These are phyloP conservation scores for Eulimnadia texana DNA, from an alignment of 1,140 invertebrate genomes.

Conservation along the genomic window DNA sequence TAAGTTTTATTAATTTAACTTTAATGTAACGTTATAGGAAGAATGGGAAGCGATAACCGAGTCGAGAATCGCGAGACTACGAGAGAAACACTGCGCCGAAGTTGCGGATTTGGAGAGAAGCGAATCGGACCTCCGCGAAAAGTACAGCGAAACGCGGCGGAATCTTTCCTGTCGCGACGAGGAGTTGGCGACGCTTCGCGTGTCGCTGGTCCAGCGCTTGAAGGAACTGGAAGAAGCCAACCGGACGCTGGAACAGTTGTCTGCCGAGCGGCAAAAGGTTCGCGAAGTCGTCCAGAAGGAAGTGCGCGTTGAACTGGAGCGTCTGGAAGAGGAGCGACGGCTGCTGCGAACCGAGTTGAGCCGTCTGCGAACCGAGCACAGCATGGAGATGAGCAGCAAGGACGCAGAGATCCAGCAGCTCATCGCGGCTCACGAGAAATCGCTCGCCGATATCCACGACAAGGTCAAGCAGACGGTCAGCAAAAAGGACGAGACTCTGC, in stretches of 20 bases:
- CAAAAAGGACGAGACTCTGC: conserved; percentile 56
- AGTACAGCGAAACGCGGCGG: conserved; percentile 6
- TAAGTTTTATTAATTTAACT: no score
- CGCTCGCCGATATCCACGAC: conserved; percentile 16
- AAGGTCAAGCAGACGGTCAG: conserved; percentile 52
- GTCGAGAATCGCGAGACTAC: neutral
- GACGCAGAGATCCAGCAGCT: conserved; percentile 16
- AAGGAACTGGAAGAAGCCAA: conserved; percentile 10
- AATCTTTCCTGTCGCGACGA: conserved; percentile 7
- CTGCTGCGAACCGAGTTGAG: conserved; percentile 17
- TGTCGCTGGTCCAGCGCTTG: conserved; percentile 10
- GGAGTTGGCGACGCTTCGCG: conserved; percentile 6
- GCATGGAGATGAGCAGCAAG: conserved; percentile 21
- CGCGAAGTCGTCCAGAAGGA: conserved; percentile 22
- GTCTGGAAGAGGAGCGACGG: conserved; percentile 21
- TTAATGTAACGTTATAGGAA: neutral
- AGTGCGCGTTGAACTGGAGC: conserved; percentile 19
- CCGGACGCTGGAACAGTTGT: conserved; percentile 14
- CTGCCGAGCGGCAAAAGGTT: conserved; percentile 21
- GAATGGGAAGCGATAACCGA: conserved; percentile 1
- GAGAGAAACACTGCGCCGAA: conserved; percentile 3
- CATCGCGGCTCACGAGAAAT: conserved; percentile 14
- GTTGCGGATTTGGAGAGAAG: neutral
- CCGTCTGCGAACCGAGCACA: conserved; percentile 20
- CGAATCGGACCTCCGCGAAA: conserved; percentile 4